Percentiles rank a stretch among this genome's conserved stretches.
Conservation (phyloP, 2,113 vertebrate species). For the Raphicerus campestris region DNA sequence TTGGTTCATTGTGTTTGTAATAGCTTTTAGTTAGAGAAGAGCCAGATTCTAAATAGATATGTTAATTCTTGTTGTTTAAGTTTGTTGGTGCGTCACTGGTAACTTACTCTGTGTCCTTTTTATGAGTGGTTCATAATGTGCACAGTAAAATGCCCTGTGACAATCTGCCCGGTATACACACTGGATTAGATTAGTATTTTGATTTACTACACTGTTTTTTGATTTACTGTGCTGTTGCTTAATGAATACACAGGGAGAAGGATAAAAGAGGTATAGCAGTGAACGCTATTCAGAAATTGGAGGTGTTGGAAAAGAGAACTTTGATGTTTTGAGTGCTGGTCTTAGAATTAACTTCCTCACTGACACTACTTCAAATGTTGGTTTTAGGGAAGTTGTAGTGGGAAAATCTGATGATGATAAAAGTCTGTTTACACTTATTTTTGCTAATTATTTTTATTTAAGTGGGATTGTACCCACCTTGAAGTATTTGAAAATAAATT, state of each 20-base stretch:
- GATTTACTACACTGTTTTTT: slow-evolving; percentile 47
- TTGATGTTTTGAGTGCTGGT: slow-evolving; percentile 10
- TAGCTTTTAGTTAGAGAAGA: slow-evolving; percentile 9
- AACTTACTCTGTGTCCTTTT: slow-evolving; percentile 24
- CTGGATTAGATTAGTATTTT: slow-evolving; percentile 57
- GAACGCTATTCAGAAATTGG: slow-evolving; percentile 18
- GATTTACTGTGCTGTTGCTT: slow-evolving; percentile 38
- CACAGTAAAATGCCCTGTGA: slow-evolving; percentile 31
- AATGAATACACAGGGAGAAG: slow-evolving; percentile 44
- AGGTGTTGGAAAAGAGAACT: slow-evolving; percentile 25
- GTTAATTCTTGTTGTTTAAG: slow-evolving; percentile 21
- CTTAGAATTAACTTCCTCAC: slow-evolving; percentile 8
- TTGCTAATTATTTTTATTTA: slow-evolving; percentile 46
- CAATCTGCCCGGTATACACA: background rate
- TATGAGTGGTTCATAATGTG: slow-evolving; percentile 23
- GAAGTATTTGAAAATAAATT: slow-evolving; percentile 44
- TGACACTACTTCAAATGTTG: background rate
- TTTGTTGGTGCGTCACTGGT: slow-evolving; percentile 13
- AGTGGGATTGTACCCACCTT: background rate
- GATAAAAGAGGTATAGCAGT: slow-evolving; percentile 6
- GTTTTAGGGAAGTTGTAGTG: slow-evolving; percentile 29
- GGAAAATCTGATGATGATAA: slow-evolving; percentile 26
- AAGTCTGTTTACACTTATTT: slow-evolving; percentile 17
- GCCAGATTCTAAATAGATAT: background rate
- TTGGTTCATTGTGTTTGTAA: background rate